Evolutionary conservation across 2,888 invertebrate genomes (phyloP).

Genomic region (Philereme transversata): DNA sequence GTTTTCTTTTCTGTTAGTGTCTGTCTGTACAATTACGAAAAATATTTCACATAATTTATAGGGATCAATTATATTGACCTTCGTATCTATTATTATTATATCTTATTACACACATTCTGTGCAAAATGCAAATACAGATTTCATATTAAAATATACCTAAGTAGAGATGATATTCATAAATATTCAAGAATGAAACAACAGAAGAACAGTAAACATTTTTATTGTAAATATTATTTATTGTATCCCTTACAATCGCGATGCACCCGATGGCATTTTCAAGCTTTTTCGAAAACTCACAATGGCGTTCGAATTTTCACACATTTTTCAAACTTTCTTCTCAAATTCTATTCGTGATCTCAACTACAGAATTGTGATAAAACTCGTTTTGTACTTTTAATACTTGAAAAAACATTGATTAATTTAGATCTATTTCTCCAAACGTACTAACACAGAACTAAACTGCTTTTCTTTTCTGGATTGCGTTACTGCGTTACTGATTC

Average conservation of each 20-base stretch:
- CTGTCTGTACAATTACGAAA: no score
- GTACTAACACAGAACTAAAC: no score
- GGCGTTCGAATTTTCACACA: conserved; percentile 36
- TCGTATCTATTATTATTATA: no score
- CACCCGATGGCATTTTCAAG: conserved; percentile 65
- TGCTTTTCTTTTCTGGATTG: no score
- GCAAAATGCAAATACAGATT: no score
- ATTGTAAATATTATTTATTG: conserved; percentile 82
- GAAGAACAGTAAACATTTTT: conserved; percentile 82
- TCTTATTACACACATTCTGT: no score
- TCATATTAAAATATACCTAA: not conserved
- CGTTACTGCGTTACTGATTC: no score
- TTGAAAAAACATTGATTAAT: no score
- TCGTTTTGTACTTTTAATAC: not conserved
- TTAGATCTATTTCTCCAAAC: no score
- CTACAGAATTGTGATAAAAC: not conserved
- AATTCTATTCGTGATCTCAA: conserved; percentile 23
- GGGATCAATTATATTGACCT: no score
- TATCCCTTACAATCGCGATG: conserved; percentile 76
- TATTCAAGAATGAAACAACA: conserved; percentile 55
- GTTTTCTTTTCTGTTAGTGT: no score
- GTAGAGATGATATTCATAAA: not conserved
- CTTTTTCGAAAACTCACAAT: conserved; percentile 57
- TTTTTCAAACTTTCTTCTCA: conserved; percentile 6
- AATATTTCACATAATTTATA: no score